Evolutionary conservation across 2,113 vertebrate genomes (phyloP).

Genomic region (Morphnarchus princeps): DNA sequence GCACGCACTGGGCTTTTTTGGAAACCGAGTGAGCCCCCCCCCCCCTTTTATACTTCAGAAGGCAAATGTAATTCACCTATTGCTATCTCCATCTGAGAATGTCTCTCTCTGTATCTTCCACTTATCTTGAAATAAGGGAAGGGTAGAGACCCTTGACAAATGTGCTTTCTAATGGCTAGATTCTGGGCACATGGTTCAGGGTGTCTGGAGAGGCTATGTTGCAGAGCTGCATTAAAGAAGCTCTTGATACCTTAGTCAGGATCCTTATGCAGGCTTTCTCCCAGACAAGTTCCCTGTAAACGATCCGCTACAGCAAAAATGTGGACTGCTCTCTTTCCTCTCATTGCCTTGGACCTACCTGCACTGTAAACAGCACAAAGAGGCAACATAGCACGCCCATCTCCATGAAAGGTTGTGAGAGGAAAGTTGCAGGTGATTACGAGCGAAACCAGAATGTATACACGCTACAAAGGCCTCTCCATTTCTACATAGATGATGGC

Average conservation of each 20-base stretch:
- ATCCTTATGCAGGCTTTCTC: not conserved
- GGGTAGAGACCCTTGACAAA: not conserved
- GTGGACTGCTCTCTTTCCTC: not conserved
- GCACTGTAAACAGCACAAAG: not conserved
- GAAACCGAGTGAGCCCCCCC: not conserved
- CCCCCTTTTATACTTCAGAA: not conserved
- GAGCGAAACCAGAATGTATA: not conserved
- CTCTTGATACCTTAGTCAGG: not conserved
- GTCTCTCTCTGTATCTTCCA: not conserved
- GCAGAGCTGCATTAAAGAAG: not conserved
- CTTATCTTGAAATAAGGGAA: not conserved
- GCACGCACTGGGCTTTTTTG: not conserved
- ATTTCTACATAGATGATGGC: not conserved
- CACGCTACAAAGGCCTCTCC: not conserved
- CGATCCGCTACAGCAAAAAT: accelerated
- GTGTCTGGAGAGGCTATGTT: not conserved
- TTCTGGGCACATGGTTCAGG: not conserved
- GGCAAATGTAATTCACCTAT: not conserved
- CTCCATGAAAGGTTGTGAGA: not conserved
- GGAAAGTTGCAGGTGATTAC: not conserved
- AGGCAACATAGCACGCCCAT: not conserved
- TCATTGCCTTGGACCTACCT: accelerated
- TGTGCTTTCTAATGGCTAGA: not conserved
- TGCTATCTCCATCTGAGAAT: not conserved
- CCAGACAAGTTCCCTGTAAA: not conserved